Base-by-base conservation (phyloP, 2,888 invertebrate species). In the Tryphoninae sp. region DNA sequence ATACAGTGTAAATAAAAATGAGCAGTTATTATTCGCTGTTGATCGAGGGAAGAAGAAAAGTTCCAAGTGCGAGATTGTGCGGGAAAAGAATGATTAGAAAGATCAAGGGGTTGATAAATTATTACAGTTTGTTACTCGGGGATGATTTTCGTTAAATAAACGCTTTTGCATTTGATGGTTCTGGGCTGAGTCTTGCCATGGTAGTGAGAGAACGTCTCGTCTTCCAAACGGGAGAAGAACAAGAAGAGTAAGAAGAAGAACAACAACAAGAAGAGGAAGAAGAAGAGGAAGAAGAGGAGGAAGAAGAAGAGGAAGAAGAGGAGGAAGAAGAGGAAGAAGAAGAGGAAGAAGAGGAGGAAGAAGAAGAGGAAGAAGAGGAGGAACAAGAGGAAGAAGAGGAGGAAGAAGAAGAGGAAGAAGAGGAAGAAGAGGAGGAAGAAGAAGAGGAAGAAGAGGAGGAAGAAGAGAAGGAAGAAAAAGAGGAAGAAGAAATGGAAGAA, bases 241-340 rank as follows among this genome's bases (percentile, higher is more conserved):
- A 33, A 33, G 33, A 33, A 33, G 33, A 33, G 6, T 4, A 33
- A 33, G 33, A 85, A 77, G 81, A 86, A 86, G 88, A 88, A 90
- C 4, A 26, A 26, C 0, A 26, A 26, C 4, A 26, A 26, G 26
- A 26, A 26, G 26, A 26, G 0, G 26, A 26, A 81, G 82, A 78
- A 80, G 85, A 81, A 26, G 26, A 26, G 4, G 26, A 26, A 26
- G 26, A 26, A 26, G 26, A 26, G 6, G 26, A 26, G 4, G 1
- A 26, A 26, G 26, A 85, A n/a, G n/a, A n/a, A n/a, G n/a, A n/a
- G n/a, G n/a, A n/a, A n/a, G n/a, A n/a, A n/a, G n/a, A n/a, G n/a
- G n/a, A n/a, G n/a, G 26, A 26, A 26, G 26, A 26, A 26, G 26
- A 26, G 3, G 74, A 82, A 81, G 82, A 78, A 80, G 85, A 80